Conservation (phyloP, 1,140 invertebrate species). For the Drosophila orosa region DNA sequence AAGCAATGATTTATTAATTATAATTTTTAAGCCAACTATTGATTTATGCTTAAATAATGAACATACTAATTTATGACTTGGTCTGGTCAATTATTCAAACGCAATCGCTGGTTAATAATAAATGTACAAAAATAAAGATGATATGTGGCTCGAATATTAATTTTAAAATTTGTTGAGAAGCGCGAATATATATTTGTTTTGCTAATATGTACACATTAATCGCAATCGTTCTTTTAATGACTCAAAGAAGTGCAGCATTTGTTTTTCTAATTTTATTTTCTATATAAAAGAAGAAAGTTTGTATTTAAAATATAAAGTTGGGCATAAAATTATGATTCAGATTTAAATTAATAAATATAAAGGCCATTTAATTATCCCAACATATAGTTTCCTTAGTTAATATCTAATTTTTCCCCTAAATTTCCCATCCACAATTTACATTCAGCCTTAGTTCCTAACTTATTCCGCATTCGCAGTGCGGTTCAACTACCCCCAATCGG, state of each 20-base stretch:
- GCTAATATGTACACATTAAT: too few relatives aligned
- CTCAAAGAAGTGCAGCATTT: background rate
- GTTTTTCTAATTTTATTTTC: background rate
- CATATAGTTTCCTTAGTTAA: background rate
- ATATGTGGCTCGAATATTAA: background rate
- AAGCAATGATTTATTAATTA: slow-evolving; percentile 37
- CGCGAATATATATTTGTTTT: background rate
- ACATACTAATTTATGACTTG: slow-evolving; percentile 36
- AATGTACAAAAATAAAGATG: slow-evolving; percentile 17
- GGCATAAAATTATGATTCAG: background rate
- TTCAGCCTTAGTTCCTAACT: background rate
- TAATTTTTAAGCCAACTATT: slow-evolving; percentile 51
- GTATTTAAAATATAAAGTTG: too few relatives aligned
- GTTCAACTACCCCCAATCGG: slow-evolving; percentile 50
- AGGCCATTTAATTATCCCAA: background rate
- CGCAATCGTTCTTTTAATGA: background rate
- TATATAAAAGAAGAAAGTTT: background rate
- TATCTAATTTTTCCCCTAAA: background rate
- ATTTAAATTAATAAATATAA: background rate
- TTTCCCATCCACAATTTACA: slow-evolving; percentile 4
- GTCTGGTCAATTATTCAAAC: slow-evolving; percentile 36
- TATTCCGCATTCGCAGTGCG: slow-evolving; percentile 17
- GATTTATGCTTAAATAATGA: slow-evolving; percentile 42
- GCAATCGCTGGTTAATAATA: slow-evolving; percentile 20
- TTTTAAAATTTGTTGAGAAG: background rate